Evolutionary conservation across 2,888 invertebrate genomes (phyloP).

Genomic region (Arrhopalites spinosus): DNA sequence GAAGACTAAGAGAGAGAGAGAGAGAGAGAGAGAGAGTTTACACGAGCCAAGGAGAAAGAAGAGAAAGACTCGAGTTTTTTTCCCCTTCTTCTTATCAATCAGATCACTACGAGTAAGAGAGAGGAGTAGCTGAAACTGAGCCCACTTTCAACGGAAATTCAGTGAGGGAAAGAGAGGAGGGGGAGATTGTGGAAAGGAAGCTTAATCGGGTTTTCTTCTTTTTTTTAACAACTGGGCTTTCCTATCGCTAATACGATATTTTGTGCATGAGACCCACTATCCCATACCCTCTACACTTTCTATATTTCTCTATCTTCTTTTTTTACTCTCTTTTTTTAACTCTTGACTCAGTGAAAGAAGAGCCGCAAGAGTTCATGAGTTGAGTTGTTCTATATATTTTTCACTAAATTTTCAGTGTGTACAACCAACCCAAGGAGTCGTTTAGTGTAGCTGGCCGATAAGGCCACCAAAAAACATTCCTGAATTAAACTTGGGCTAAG

Average conservation of each 20-base stretch:
- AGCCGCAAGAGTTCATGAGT: not conserved
- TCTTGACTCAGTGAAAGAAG: not conserved
- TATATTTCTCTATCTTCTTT: not conserved
- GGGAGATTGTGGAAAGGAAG: not conserved
- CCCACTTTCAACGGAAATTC: not conserved
- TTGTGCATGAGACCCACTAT: not conserved
- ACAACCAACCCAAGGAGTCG: not conserved
- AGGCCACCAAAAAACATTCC: not conserved
- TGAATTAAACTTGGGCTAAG: not conserved
- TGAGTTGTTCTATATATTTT: not conserved
- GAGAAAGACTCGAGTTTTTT: not conserved
- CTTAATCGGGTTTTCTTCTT: not conserved
- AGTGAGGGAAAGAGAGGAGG: not conserved
- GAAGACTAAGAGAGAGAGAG: not conserved
- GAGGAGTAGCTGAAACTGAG: not conserved
- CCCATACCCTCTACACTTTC: not conserved
- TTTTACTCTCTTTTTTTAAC: not conserved
- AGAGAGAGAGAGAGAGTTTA: not conserved
- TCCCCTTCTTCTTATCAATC: slow-evolving; percentile 2
- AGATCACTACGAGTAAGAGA: not conserved
- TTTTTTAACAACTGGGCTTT: not conserved
- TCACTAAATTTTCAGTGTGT: not conserved
- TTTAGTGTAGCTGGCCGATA: not conserved
- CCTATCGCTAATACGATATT: not conserved
- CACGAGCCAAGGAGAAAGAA: not conserved